A percentile compares a stretch with the other conserved stretches of the same genome.
Conservation (phyloP, 2,888 invertebrate species). For the Epinotia demarniana region DNA sequence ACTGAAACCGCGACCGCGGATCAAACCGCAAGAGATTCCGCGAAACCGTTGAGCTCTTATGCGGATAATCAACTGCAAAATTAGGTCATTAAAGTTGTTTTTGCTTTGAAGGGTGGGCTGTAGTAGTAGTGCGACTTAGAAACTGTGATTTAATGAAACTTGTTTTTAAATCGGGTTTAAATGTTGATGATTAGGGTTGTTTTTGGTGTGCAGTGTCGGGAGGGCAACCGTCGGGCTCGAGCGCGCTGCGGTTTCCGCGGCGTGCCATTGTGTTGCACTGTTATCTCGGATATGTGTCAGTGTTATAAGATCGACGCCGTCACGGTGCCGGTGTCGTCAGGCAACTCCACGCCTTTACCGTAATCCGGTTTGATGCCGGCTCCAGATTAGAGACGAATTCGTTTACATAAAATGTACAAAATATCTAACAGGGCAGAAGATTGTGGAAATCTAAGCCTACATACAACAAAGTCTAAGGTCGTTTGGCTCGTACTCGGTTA, state of each 20-base stretch:
- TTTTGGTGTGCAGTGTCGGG: conserved; percentile 40
- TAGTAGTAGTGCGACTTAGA: background rate
- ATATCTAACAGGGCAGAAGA: background rate
- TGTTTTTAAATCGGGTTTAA: conserved; percentile 50
- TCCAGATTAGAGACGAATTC: background rate
- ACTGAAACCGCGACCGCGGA: conserved; percentile 39
- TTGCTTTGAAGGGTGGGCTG: background rate
- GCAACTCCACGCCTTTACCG: conserved; percentile 24
- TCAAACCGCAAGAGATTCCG: conserved; percentile 17
- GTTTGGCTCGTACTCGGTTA: too few relatives aligned
- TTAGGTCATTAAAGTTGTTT: background rate
- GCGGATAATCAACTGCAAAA: conserved; percentile 9
- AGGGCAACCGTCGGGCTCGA: conserved; percentile 52
- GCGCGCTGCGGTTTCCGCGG: conserved; percentile 67
- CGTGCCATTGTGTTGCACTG: conserved; percentile 70
- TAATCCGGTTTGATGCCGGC: conserved; percentile 26
- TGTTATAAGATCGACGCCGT: conserved; percentile 60
- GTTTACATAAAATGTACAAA: conserved; percentile 8
- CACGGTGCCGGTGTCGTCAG: conserved; percentile 33
- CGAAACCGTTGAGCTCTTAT: background rate
- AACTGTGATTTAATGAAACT: conserved; percentile 40
- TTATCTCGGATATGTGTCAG: conserved; percentile 69
- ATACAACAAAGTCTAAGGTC: background rate
- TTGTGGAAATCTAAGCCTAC: too few relatives aligned
- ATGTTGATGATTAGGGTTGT: conserved; percentile 49